Evolutionary conservation across 1,140 invertebrate genomes (phyloP).

Genomic region (Sinella curviseta): DNA sequence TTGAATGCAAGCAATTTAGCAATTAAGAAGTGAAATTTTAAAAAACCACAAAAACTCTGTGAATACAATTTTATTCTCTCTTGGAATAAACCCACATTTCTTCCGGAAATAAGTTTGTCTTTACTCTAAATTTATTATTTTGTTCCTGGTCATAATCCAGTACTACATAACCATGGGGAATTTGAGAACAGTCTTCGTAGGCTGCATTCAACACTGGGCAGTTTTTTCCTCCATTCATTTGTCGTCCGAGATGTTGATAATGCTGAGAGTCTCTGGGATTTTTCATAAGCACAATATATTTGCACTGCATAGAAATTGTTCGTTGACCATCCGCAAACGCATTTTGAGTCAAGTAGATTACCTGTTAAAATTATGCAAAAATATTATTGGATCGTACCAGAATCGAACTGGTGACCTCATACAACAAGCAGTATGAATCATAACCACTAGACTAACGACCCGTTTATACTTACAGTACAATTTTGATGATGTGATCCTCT

Average conservation of each 20-base stretch:
- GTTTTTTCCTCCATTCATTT: constrained; percentile 39
- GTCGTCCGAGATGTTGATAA: no score
- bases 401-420: no score
- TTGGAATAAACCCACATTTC: constrained; percentile 33
- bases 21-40: no score
- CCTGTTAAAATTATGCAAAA: no score
- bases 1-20: no score
- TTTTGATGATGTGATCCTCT: constrained; percentile 33
- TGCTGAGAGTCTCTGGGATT: no score
- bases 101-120: constrained; percentile 31
- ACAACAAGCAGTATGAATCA: no score
- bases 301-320: background rate
- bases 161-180: constrained; percentile 27
- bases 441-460: no score
- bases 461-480: no score
- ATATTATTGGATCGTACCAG: constrained; percentile 14
- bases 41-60: background rate
- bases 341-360: no score
- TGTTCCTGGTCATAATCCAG: constrained; percentile 26
- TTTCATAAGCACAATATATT: no score
- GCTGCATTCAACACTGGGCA: constrained; percentile 20
- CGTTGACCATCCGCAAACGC: constrained; percentile 28
- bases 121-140: constrained; percentile 29
- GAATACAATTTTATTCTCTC: background rate
- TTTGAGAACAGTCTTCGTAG: constrained; percentile 21